These are phyloP conservation scores for Sorex maritimensis DNA, from an alignment of 2,797 vertebrate species.

Conservation along the genomic window DNA sequence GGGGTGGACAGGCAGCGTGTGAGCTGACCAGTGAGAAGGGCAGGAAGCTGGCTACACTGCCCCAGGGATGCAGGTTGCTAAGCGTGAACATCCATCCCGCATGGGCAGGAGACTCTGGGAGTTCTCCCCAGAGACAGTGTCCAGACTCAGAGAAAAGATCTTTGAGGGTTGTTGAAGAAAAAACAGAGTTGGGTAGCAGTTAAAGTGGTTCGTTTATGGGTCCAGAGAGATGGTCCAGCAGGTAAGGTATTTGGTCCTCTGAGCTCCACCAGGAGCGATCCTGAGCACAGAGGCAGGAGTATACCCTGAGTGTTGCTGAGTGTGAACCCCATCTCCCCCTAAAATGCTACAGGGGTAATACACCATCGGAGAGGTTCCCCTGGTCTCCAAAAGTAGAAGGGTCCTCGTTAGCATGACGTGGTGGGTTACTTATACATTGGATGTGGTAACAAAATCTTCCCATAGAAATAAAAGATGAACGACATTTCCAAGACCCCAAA, in stretches of 20 bases:
- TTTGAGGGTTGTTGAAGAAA: neutral
- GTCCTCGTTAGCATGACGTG: neutral
- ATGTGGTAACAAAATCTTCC: neutral
- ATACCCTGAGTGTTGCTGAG: too few species aligned
- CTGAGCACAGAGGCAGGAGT: too few species aligned
- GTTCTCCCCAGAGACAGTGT: neutral
- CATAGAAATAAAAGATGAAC: neutral
- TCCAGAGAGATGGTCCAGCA: too few species aligned
- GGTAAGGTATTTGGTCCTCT: too few species aligned
- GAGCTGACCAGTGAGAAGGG: neutral
- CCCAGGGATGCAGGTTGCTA: neutral
- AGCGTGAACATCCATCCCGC: accelerated
- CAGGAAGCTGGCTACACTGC: neutral
- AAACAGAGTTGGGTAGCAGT: neutral
- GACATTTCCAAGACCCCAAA: neutral
- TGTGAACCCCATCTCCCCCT: too few species aligned
- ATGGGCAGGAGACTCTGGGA: neutral
- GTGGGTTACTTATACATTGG: neutral
- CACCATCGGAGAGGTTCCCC: neutral
- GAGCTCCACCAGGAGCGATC: too few species aligned
- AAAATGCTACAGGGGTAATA: neutral
- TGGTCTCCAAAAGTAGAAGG: neutral
- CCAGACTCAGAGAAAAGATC: neutral
- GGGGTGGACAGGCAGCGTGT: too few species aligned
- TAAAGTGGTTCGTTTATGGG: neutral